Evolutionary conservation across 2,797 vertebrate genomes (phyloP), one percentile per base, ranked within the genome.

Genomic region (Acanthis flammea): DNA sequence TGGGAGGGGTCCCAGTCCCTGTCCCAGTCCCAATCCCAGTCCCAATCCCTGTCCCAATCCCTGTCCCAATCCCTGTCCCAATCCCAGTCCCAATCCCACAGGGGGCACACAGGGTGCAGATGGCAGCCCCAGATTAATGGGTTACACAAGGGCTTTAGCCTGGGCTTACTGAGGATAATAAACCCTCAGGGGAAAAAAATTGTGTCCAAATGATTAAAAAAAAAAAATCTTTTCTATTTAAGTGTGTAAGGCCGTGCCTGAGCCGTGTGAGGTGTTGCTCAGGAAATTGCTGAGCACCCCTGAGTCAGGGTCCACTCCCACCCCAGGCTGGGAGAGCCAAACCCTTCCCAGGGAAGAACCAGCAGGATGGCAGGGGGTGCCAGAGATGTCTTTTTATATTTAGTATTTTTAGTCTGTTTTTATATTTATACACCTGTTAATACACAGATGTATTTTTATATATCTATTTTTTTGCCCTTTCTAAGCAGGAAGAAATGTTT

Each of bases 91-190:
- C 47, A 1, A 24, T 50, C 27, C 50, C 39, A 15, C 39, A 15
- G 39, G 39, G n/a, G 55, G 19, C 51, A 15, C 6, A 4, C 62
- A 1, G 15, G 5, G 6, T 31, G 90, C 92, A 93, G 89, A 90
- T 82, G 86, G 93, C 71, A 17, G 5, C 1, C 72, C 82, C 9
- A 25, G 88, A 86, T 92, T 94, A 95, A 33, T 0, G 14, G 70
- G 73, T 94, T 95, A 95, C 93, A 97, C 90, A 86, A 94, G 90
- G 90, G 33, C 0, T 66, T 95, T 86, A 95, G 33, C 88, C 61
- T 5, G 6, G 81, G 72, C 58, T 95, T 87, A 90, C 57, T 1
- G 17, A 30, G 85, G 53, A 84, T 55, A 62, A 87, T 2, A 88
- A 94, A 84, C 62, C 57, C 47, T 18, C 9, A 3, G 6, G 5